Evolutionary conservation across 2,797 vertebrate genomes (phyloP), one percentile per base, ranked within the genome.

Genomic region (Sciurus vulgaris): DNA sequence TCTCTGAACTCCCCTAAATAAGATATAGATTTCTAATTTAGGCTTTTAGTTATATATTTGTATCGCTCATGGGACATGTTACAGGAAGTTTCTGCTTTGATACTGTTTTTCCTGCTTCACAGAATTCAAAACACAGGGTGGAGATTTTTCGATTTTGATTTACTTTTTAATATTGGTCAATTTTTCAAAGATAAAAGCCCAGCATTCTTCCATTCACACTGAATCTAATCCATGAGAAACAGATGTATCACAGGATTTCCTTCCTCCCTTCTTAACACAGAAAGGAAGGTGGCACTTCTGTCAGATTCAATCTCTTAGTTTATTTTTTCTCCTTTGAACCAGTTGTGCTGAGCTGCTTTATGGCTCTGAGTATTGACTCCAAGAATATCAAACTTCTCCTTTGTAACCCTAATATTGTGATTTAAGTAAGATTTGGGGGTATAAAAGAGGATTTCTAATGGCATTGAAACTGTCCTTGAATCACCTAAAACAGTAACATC

Each of bases 281-380:
- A 96, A 93, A 96, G 97, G 97, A 97, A 97, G 95, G 96, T 97
- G 61, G 92, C 81, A 72, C 97, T 96, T 97, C 96, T 97, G 74
- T 96, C 96, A 96, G 97, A 97, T 96, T 83, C 96, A 96, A n/a
- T 92, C 96, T 96, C 89, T 73, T 44, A 47, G 96, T 97, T 97
- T 97, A 96, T 97, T 97, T 97, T 97, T 97, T 85, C 70, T 97
- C 79, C 92, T 98, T 98, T 98, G 97, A 97, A 97, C 93, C 65
- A 91, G 96, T 97, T 98, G 96, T 98, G 74, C 92, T 11, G 7
- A 93, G 61, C 89, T 87, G 63, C 93, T 96, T 86, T 73, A 30
- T 86, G 87, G 94, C 94, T 95, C 89, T 92, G 77, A 86, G 59
- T 72, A 83, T 72, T 86, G 69, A 92, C 86, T 97, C 97, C 72